These are phyloP conservation scores for Ptilorrhoa leucosticta DNA, from an alignment of 2,113 vertebrate species.

Conservation along the genomic window DNA sequence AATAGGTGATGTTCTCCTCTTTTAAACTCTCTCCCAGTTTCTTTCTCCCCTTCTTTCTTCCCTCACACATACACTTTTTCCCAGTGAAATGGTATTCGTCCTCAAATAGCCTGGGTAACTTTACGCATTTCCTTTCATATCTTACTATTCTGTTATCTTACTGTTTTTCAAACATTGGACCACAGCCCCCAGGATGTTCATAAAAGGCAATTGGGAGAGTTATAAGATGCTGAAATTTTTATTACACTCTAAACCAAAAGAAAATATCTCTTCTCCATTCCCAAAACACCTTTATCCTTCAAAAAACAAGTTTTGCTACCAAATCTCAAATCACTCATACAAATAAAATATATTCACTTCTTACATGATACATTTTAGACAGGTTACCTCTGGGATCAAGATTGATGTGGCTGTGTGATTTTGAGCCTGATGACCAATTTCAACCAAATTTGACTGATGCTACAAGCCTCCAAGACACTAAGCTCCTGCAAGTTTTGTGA, in stretches of 20 bases:
- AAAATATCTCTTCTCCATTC: not conserved
- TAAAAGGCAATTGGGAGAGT: slow-evolving; percentile 4
- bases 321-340: not conserved
- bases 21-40: not conserved
- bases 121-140: not conserved
- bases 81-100: not conserved
- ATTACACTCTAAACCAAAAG: slow-evolving; percentile 1
- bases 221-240: slow-evolving; percentile 18
- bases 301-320: not conserved
- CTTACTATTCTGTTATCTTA: not conserved
- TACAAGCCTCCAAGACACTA: not conserved
- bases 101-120: not conserved
- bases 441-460: not conserved
- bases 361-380: not conserved
- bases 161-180: not conserved
- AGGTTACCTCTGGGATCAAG: not conserved
- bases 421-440: not conserved
- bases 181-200: slow-evolving; percentile 12
- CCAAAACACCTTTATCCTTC: not conserved
- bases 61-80: not conserved
- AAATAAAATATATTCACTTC: not conserved
- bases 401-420: not conserved
- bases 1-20: not conserved
- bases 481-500: not conserved
- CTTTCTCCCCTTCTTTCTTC: not conserved